Conservation (phyloP, 1,140 invertebrate genomes). For the Calliphora vicina region DNA sequence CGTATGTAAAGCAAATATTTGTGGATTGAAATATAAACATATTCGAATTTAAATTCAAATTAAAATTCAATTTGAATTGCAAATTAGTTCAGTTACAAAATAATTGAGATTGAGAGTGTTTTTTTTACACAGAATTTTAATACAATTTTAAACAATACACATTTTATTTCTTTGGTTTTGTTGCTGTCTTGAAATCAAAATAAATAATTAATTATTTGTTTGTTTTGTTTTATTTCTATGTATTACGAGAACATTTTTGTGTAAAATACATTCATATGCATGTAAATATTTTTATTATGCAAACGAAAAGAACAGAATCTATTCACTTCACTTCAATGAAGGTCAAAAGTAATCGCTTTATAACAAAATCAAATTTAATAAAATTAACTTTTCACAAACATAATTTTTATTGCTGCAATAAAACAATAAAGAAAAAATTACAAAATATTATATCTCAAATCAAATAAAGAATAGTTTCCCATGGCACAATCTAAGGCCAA, state of each 20-base stretch:
- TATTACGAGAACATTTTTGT: no score
- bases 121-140: not conserved
- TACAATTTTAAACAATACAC: not conserved
- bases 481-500: no score
- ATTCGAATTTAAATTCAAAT: conserved; percentile 4
- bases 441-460: no score
- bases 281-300: not conserved
- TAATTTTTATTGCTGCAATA: no score
- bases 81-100: conserved; percentile 26
- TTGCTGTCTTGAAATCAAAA: not conserved
- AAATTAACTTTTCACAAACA: no score
- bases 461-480: no score
- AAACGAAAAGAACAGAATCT: not conserved
- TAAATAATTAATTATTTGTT: no score
- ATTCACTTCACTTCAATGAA: not conserved
- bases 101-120: not conserved
- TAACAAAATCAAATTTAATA: no score
- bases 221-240: no score
- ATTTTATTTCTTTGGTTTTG: not conserved
- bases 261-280: no score
- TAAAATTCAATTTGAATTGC: not conserved
- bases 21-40: not conserved
- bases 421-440: no score
- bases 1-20: conserved; percentile 1
- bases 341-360: not conserved